A percentile compares a stretch with the other conserved stretches of the same genome.
Evolutionary conservation across 2,888 invertebrate genomes (phyloP).

Genomic region (Julus scanicus): DNA sequence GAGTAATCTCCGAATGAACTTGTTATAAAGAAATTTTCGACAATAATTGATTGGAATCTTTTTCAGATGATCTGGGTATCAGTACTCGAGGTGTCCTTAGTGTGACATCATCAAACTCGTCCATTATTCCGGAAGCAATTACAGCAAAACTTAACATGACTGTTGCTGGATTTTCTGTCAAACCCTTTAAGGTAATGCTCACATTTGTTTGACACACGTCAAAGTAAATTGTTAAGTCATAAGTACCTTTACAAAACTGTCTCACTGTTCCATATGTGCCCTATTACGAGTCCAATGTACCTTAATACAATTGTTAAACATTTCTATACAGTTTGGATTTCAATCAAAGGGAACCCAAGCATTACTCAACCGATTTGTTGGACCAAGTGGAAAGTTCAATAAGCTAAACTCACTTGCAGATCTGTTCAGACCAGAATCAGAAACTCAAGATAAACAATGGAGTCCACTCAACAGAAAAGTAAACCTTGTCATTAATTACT

Average conservation of each 20-base stretch:
- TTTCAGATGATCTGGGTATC: conserved; percentile 47
- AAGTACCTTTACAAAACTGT: background rate
- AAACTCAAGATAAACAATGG: background rate
- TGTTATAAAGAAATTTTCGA: too few species aligned
- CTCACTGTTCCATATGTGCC: background rate
- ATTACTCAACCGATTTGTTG: conserved; percentile 1
- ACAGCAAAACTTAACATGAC: background rate
- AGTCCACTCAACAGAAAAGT: background rate
- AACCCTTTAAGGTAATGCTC: conserved; percentile 20
- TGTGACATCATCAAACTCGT: conserved; percentile 31
- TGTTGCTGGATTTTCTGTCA: conserved; percentile 42
- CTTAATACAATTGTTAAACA: too few species aligned
- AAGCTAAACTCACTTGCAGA: background rate
- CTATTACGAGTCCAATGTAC: too few species aligned
- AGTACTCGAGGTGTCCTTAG: background rate
- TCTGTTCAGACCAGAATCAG: background rate
- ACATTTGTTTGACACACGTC: background rate
- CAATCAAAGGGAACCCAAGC: background rate
- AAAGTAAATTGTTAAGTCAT: background rate
- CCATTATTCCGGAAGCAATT: conserved; percentile 38
- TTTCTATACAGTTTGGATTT: too few species aligned
- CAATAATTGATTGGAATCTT: background rate
- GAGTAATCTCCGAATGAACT: background rate
- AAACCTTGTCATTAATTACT: too few species aligned
- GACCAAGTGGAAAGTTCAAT: background rate